A percentile compares a stretch with the other conserved stretches of the same genome.
Conservation (phyloP, 2,888 invertebrate genomes). For the Tenthredo distinguenda region DNA sequence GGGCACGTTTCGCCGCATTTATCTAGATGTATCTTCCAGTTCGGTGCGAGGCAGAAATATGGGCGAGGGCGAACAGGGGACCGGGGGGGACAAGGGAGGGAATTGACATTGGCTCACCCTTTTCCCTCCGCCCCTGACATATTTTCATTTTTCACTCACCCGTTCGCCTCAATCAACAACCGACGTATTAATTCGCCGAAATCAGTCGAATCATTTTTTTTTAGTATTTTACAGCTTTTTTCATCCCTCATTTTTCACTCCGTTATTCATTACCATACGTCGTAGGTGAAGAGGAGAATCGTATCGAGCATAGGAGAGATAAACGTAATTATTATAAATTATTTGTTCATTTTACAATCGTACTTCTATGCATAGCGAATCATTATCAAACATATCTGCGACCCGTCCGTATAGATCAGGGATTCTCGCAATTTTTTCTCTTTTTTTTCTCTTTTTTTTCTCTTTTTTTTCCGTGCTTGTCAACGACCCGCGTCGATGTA, state of each 20-base stretch:
- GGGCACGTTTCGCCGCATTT: conserved; percentile 75
- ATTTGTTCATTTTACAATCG: background rate
- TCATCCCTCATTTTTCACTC: background rate
- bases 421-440: background rate
- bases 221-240: background rate
- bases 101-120: conserved; percentile 65
- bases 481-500: conserved; percentile 35
- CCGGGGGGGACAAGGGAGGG: conserved; percentile 54
- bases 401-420: background rate
- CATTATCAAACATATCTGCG: background rate
- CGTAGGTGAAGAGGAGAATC: background rate
- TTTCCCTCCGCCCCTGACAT: background rate
- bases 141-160: conserved; percentile 30
- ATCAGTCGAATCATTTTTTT: conserved; percentile 17
- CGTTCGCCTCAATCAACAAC: conserved; percentile 38
- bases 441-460: background rate
- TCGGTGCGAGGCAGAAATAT: conserved; percentile 71
- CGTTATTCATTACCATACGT: background rate
- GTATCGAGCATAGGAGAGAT: background rate
- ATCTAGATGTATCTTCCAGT: conserved; percentile 75
- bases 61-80: conserved; percentile 55
- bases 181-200: conserved; percentile 37
- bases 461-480: background rate
- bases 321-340: background rate
- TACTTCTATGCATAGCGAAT: background rate